Conservation (phyloP, 2,797 vertebrate genomes). For the Tamandua tetradactyla region DNA sequence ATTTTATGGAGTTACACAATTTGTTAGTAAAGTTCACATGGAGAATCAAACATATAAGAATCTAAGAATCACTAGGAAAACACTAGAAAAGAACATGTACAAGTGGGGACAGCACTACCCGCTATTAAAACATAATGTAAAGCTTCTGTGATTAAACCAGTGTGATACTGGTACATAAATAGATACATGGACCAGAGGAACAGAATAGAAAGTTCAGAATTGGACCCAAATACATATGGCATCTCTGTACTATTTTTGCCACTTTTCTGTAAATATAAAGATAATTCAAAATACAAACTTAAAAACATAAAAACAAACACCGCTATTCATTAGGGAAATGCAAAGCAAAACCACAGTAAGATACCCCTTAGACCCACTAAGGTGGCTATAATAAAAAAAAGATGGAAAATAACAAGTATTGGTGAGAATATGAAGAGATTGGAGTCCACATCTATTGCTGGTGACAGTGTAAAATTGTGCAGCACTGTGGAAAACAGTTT, state of each 20-base stretch:
- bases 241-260: neutral
- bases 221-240: neutral
- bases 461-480: neutral
- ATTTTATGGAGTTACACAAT: neutral
- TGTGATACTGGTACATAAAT: neutral
- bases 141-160: neutral
- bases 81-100: neutral
- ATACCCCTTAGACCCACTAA: neutral
- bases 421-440: no score
- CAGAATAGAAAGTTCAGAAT: neutral
- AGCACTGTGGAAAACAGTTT: neutral
- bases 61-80: neutral
- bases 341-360: neutral
- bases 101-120: neutral
- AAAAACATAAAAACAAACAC: neutral
- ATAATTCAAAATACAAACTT: neutral
- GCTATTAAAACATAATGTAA: neutral
- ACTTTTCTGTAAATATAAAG: neutral
- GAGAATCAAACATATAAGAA: neutral
- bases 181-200: neutral
- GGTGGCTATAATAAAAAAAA: neutral
- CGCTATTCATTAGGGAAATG: neutral
- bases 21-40: neutral
- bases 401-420: no score
- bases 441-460: neutral